Base-by-base conservation (phyloP, 2,797 vertebrate genomes). In the Bradypodion pumilum region DNA sequence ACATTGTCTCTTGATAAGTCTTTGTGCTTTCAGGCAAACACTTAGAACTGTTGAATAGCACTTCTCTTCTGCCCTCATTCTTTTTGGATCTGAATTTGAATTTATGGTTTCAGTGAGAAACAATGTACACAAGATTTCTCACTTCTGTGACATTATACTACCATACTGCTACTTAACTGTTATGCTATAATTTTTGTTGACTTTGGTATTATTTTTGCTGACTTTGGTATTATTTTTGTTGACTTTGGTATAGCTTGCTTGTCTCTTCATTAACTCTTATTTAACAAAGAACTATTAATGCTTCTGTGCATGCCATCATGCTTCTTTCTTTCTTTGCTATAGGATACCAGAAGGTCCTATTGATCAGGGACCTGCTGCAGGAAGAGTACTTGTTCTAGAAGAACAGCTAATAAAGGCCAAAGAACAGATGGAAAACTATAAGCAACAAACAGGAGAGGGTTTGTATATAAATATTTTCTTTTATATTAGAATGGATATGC, bases 331-430 rank as follows among this genome's bases (percentile, higher is more conserved):
- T 94, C 89, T 93, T 12, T 94, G 40, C 87, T 89, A 25, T 91
- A 99, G 98, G 95, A 98, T 99, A 97, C 98, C 98, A 89, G 98
- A 99, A 94, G 98, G 98, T 88, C 97, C 98, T 85, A 93, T 97
- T 79, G 98, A 98, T 84, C 97, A 96, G 59, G 97, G 97, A 25
- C 95, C 97, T 86, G 97, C 97, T 79, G 97, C 96, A 68, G 98
- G 97, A 94, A 96, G 97, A 89, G 95, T 99, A 89, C 98, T 97
- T 90, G 96, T 97, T 93, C 96, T 99, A 96, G 98, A 99, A 92
- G 98, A 98, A 82, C 98, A 99, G 94, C 97, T 99, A 89, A 95
- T 97, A 94, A 97, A 97, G 96, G 98, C 98, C 96, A 99, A 98
- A 95, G 97, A 98, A 95, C 97, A 99, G 96, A 98, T 99, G 95